phyloP scores from a whole-genome alignment of 1,140 invertebrate species.

The Drosophila trapezifrons region DNA sequence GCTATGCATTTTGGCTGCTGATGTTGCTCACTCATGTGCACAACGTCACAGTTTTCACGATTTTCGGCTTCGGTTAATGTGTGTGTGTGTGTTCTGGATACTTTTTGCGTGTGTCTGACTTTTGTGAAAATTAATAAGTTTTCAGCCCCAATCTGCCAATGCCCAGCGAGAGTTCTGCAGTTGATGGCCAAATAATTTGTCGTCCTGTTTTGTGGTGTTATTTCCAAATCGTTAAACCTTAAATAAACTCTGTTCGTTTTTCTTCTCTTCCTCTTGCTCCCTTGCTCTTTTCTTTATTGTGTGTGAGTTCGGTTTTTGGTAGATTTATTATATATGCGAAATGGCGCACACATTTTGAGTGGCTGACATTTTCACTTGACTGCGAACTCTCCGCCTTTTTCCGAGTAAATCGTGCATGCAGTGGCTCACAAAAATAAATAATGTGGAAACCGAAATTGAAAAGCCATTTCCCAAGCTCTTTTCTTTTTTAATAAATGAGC shows the following conservation, averaged over 20 bases:
- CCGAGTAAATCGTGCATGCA: constrained; percentile 66
- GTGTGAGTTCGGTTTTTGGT: constrained; percentile 45
- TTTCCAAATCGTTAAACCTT: constrained; percentile 78
- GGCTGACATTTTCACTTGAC: constrained; percentile 74
- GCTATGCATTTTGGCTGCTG: constrained; percentile 54
- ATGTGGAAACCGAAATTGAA: constrained; percentile 9
- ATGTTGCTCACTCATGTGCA: constrained; percentile 68
- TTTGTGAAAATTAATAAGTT: constrained; percentile 80
- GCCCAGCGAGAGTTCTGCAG: constrained; percentile 59
- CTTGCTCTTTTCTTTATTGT: constrained; percentile 34
- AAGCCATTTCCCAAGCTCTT: constrained; percentile 50
- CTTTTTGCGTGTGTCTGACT: constrained; percentile 55
- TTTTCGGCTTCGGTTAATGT: not conserved
- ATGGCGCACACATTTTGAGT: constrained; percentile 63
- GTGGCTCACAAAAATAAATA: constrained; percentile 18
- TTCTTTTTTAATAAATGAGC: not conserved
- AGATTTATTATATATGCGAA: constrained; percentile 67
- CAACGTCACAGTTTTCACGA: constrained; percentile 55
- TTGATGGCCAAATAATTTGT: constrained; percentile 81
- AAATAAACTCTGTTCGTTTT: constrained; percentile 59
- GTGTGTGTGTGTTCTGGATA: constrained; percentile 14
- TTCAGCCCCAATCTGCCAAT: constrained; percentile 31
- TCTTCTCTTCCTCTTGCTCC: not conserved
- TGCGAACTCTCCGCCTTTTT: constrained; percentile 34
- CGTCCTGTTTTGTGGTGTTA: constrained; percentile 67